A percentile compares a stretch with the other conserved stretches of the same genome.
Conservation (phyloP, 2,113 vertebrate species). For the Corythaixoides concolor region DNA sequence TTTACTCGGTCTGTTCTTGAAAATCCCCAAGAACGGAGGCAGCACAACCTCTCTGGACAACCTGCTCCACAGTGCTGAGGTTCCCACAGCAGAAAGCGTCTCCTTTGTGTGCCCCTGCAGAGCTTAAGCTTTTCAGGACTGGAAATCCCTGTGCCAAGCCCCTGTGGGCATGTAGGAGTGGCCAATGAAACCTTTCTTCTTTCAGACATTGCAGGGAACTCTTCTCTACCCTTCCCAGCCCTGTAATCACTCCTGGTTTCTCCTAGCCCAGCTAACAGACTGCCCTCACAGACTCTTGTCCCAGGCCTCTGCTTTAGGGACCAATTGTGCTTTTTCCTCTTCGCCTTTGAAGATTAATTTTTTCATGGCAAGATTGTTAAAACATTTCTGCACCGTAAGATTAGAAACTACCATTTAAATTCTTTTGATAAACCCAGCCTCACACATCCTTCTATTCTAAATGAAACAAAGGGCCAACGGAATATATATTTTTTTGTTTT, state of each 20-base stretch:
- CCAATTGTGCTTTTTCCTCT: not conserved
- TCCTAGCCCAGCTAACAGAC: not conserved
- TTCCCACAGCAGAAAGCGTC: not conserved
- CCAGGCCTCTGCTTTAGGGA: not conserved
- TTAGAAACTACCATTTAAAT: constrained; percentile 28
- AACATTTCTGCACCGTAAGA: constrained; percentile 9
- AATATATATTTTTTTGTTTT: not conserved
- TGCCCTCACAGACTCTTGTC: not conserved
- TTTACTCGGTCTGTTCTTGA: not conserved
- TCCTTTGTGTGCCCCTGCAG: not conserved
- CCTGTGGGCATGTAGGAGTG: not conserved
- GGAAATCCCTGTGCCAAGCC: not conserved
- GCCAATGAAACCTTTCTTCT: not conserved
- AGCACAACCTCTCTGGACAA: not conserved
- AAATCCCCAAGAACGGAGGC: not conserved
- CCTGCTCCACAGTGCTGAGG: not conserved
- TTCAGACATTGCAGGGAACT: not conserved
- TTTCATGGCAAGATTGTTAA: not conserved
- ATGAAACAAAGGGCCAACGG: constrained; percentile 40
- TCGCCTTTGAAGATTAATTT: not conserved
- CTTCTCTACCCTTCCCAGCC: not conserved
- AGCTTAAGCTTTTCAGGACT: not conserved
- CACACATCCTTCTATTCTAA: constrained; percentile 62
- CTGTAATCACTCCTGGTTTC: not conserved
- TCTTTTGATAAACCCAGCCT: constrained; percentile 7